phyloP scores from a whole-genome alignment of 2,797 vertebrate genomes.

The Sebastes goodei region DNA sequence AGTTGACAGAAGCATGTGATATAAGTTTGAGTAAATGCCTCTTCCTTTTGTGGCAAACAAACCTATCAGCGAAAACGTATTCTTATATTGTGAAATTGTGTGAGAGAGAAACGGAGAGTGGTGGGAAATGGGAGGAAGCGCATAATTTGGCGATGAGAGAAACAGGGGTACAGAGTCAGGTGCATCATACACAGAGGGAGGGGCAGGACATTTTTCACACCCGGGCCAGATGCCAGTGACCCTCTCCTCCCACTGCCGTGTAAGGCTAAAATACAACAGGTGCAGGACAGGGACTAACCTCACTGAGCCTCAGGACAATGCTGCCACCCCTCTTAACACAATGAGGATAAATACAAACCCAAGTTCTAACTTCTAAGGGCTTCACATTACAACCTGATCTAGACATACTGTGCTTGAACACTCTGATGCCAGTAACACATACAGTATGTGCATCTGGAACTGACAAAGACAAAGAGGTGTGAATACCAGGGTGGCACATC shows the following conservation, averaged over 20 bases:
- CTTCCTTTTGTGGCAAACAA: not conserved
- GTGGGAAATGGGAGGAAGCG: not conserved
- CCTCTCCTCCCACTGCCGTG: not conserved
- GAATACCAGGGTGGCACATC: constrained; percentile 1
- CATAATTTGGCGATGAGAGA: not conserved
- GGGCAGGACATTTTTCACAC: not conserved
- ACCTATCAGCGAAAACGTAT: rapidly evolving
- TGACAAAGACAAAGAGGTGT: not conserved
- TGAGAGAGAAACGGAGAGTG: not conserved
- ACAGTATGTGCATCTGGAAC: not conserved
- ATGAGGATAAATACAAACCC: too few species aligned
- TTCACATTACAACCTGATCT: not conserved
- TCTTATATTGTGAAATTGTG: not conserved
- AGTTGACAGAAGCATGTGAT: not conserved
- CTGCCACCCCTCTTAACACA: not conserved
- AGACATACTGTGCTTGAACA: not conserved
- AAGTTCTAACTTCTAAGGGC: not conserved
- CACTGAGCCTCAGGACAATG: not conserved
- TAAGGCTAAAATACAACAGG: not conserved
- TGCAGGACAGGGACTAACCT: not conserved
- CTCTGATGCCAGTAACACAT: not conserved
- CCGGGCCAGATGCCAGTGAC: not conserved
- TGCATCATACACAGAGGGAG: not conserved
- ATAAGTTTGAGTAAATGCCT: not conserved
- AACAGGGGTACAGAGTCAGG: not conserved